Percentiles rank a stretch among this genome's conserved stretches.
Conservation (phyloP, 2,888 invertebrate genomes). For the Hoplodrina ambigua region DNA sequence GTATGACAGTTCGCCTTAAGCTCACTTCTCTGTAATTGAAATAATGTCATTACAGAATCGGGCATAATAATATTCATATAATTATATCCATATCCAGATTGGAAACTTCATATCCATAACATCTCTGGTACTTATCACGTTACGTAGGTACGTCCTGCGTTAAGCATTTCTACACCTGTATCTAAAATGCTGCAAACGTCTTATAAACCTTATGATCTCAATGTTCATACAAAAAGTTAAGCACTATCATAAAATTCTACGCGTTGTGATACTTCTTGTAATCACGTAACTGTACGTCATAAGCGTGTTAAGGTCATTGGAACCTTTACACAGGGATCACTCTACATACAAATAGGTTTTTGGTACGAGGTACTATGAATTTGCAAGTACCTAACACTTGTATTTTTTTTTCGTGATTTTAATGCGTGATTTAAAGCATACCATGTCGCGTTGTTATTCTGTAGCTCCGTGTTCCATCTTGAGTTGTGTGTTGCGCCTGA, state of each 20-base stretch:
- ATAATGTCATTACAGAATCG: no score
- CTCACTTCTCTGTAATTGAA: no score
- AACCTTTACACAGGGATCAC: conserved; percentile 20
- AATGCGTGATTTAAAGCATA: no score
- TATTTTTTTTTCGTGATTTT: background rate
- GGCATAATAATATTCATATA: no score
- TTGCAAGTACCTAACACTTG: background rate
- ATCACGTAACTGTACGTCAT: conserved; percentile 24
- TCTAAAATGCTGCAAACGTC: background rate
- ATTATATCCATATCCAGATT: no score
- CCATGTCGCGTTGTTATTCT: no score
- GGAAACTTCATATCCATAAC: no score
- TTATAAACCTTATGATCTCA: background rate
- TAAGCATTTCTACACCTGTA: background rate
- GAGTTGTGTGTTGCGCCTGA: background rate
- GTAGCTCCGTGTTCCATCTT: background rate
- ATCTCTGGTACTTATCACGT: no score
- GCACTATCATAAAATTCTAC: conserved; percentile 34
- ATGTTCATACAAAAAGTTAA: conserved; percentile 18
- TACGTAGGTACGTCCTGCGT: no score
- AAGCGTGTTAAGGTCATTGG: conserved; percentile 38
- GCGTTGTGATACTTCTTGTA: conserved; percentile 5
- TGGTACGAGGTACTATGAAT: background rate
- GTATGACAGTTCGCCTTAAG: no score
- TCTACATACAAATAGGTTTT: conserved; percentile 17